These are phyloP conservation scores for Platanista minor DNA, from an alignment of 2,113 vertebrate genomes.

Conservation along the genomic window DNA sequence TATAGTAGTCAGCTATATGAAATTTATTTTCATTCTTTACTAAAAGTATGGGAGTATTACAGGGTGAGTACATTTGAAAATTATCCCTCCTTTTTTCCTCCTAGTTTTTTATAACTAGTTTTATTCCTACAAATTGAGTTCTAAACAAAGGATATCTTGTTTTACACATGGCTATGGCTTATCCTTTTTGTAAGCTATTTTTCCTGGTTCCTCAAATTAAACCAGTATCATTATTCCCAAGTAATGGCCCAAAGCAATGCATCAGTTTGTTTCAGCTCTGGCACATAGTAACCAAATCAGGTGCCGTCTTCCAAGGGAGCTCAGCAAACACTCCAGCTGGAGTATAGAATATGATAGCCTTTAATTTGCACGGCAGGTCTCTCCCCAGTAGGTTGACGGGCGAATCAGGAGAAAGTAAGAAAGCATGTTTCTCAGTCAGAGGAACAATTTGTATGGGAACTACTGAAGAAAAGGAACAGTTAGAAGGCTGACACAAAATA, in stretches of 20 bases:
- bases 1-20: background rate
- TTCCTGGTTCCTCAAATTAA: background rate
- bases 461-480: background rate
- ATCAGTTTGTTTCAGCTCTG: background rate
- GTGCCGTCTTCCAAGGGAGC: background rate
- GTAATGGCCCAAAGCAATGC: background rate
- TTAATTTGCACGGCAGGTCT: background rate
- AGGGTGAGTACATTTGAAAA: background rate
- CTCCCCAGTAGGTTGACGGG: background rate
- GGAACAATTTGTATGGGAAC: background rate
- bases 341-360: background rate
- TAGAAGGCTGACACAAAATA: background rate
- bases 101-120: background rate
- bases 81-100: background rate
- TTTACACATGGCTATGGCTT: background rate
- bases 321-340: background rate
- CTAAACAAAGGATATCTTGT: background rate
- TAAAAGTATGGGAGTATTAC: background rate
- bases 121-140: constrained; percentile 13
- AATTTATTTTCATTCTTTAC: constrained; percentile 10
- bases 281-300: background rate
- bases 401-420: background rate
- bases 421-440: background rate
- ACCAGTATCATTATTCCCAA: background rate
- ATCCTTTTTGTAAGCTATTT: background rate